phyloP scores from a whole-genome alignment of 1,140 invertebrate species.

The Aphaenogaster ashmeadi region DNA sequence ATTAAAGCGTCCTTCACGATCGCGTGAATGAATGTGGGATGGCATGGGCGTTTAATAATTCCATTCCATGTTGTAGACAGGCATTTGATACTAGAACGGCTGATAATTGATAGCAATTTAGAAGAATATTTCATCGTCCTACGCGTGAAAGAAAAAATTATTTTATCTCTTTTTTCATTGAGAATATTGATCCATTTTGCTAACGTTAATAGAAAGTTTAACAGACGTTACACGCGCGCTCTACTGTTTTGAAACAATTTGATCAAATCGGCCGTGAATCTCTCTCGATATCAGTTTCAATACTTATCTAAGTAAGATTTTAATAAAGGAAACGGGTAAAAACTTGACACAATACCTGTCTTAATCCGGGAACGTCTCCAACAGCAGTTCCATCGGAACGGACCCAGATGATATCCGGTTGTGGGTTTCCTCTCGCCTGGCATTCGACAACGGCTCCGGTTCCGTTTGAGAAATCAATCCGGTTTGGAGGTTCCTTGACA shows the following conservation, averaged over 20 bases:
- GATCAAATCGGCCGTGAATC: background rate
- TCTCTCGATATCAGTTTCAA: background rate
- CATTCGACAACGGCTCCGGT: conserved; percentile 97
- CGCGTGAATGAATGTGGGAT: conserved; percentile 62
- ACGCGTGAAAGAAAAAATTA: background rate
- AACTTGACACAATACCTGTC: conserved; percentile 89
- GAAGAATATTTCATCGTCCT: background rate
- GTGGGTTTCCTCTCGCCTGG: conserved; percentile 95
- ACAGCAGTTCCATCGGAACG: conserved; percentile 95
- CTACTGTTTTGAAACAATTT: background rate
- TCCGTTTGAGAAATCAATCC: conserved; percentile 97
- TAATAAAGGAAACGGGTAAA: background rate
- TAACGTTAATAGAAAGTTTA: conserved; percentile 4
- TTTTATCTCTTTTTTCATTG: background rate
- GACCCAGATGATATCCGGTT: conserved; percentile 97
- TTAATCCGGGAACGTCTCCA: conserved; percentile 94
- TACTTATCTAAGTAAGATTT: background rate
- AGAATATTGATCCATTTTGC: background rate
- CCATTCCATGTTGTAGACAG: conserved; percentile 26
- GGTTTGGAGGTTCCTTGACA: conserved; percentile 95
- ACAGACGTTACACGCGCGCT: background rate
- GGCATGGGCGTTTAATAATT: conserved; percentile 42
- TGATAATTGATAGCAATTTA: background rate
- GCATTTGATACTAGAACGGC: background rate
- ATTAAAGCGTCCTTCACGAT: conserved; percentile 62